A percentile compares a stretch with the other conserved stretches of the same genome.
Evolutionary conservation across 2,888 invertebrate species (phyloP).

Genomic region (Thymelicus sylvestris): DNA sequence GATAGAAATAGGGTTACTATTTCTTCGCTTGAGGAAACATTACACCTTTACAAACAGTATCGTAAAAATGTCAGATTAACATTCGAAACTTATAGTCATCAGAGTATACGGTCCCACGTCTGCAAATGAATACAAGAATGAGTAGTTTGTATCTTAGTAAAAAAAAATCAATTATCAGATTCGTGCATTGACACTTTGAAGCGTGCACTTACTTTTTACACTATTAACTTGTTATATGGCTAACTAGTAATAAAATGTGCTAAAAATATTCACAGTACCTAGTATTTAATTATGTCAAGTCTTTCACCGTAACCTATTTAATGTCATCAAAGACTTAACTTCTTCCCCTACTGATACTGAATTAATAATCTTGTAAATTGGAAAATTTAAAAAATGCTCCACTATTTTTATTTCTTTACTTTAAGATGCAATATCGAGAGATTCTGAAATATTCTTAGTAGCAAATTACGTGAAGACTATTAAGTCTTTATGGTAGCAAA

Average conservation of each 20-base stretch:
- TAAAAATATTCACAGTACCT: background rate
- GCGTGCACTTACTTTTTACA: background rate
- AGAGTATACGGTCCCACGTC: too few species aligned
- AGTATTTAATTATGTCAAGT: slow-evolving; percentile 6
- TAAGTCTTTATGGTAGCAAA: slow-evolving; percentile 13
- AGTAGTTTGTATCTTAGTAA: too few species aligned
- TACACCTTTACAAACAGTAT: too few species aligned
- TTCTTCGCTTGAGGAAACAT: too few species aligned
- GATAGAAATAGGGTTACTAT: too few species aligned
- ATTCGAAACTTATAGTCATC: too few species aligned
- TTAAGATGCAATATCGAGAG: background rate
- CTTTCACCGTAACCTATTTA: slow-evolving; percentile 12
- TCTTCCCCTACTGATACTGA: slow-evolving; percentile 76
- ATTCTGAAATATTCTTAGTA: slow-evolving; percentile 10
- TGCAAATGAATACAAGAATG: too few species aligned
- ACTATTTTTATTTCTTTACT: background rate
- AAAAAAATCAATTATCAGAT: too few species aligned
- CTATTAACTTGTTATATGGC: background rate
- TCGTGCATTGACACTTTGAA: too few species aligned
- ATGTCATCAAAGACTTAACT: slow-evolving; percentile 53
- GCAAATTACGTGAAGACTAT: slow-evolving; percentile 7
- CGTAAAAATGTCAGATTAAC: too few species aligned
- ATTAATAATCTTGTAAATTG: slow-evolving; percentile 47
- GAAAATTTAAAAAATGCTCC: slow-evolving; percentile 46
- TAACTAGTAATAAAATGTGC: background rate